phyloP scores from a whole-genome alignment of 2,113 vertebrate species.

The Solea solea region DNA sequence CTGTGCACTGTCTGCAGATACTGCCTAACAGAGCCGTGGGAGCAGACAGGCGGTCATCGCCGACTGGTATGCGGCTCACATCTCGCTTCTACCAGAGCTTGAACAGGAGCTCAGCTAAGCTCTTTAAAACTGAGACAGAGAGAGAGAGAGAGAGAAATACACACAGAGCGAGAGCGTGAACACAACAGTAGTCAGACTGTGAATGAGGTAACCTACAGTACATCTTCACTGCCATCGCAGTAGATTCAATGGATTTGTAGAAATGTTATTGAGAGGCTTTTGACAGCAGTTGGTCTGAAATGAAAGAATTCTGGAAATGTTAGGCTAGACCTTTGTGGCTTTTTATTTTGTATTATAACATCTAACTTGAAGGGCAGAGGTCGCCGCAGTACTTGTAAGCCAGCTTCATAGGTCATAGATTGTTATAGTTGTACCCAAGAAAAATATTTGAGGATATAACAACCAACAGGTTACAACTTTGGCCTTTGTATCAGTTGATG shows the following conservation, averaged over 20 bases:
- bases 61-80: constrained; percentile 66
- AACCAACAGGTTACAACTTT: constrained; percentile 44
- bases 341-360: constrained; percentile 50
- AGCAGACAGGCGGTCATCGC: constrained; percentile 56
- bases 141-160: constrained; percentile 42
- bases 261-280: constrained; percentile 38
- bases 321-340: constrained; percentile 21
- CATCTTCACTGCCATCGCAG: constrained; percentile 31
- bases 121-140: constrained; percentile 42
- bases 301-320: constrained; percentile 41
- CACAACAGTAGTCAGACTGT: constrained; percentile 26
- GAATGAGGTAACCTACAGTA: constrained; percentile 15
- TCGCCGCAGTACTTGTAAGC: constrained; percentile 44
- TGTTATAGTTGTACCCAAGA: constrained; percentile 44
- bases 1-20: constrained; percentile 53
- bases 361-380: constrained; percentile 38
- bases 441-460: constrained; percentile 64
- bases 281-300: constrained; percentile 38
- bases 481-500: constrained; percentile 57
- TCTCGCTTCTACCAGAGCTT: constrained; percentile 51
- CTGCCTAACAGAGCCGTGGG: constrained; percentile 52
- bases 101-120: constrained; percentile 57
- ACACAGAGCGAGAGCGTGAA: constrained; percentile 38
- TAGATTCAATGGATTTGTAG: constrained; percentile 48
- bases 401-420: constrained; percentile 60